Conservation (phyloP, 2,113 vertebrate genomes). For the Prinia subflava region DNA sequence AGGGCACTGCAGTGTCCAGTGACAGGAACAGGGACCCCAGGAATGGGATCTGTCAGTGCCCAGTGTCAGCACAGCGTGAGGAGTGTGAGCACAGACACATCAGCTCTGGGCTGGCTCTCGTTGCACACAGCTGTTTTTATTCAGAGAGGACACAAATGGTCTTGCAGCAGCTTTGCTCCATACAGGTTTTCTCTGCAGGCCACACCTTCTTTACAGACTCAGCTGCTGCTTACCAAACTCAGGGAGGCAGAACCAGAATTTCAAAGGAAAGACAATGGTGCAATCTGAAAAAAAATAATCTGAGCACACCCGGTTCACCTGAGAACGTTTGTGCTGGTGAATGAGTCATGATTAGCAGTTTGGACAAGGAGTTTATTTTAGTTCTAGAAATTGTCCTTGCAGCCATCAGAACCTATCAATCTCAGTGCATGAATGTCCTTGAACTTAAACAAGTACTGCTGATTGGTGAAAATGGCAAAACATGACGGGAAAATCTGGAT, state of each 20-base stretch:
- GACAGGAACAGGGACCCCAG: background rate
- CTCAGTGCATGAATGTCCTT: background rate
- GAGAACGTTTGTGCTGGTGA: background rate
- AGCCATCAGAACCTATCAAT: background rate
- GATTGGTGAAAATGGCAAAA: background rate
- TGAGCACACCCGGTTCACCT: constrained; percentile 46
- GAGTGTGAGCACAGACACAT: background rate
- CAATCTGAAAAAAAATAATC: constrained; percentile 1
- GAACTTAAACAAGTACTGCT: background rate
- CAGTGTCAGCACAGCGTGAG: background rate
- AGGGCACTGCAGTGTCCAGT: background rate
- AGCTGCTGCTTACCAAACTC: background rate
- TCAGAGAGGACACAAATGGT: background rate
- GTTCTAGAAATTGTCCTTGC: background rate
- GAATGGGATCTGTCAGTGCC: background rate
- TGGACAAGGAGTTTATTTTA: constrained; percentile 5
- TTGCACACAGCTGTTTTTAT: background rate
- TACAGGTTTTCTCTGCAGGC: background rate
- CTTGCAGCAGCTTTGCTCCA: background rate
- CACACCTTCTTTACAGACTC: constrained; percentile 9
- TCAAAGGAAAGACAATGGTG: constrained; percentile 31
- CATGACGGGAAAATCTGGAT: background rate
- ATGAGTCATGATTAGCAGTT: constrained; percentile 2
- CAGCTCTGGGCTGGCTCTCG: background rate
- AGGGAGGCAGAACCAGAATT: constrained; percentile 29